These are phyloP conservation scores for Atta texana DNA, from an alignment of 1,140 invertebrate genomes.

Conservation along the genomic window DNA sequence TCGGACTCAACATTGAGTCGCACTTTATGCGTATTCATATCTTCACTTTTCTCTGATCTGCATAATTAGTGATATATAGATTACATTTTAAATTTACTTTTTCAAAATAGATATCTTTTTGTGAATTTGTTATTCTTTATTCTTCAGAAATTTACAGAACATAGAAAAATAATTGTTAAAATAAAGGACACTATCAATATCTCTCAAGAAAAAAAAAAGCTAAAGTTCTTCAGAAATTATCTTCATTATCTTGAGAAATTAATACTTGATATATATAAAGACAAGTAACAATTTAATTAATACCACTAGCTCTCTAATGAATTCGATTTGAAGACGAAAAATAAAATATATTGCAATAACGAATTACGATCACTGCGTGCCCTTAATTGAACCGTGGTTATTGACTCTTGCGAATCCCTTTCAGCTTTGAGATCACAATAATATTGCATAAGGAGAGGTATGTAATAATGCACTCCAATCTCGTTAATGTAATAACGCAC, in stretches of 20 bases:
- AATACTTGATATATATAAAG: not conserved
- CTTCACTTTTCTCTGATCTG: slow-evolving; percentile 90
- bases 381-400: not conserved
- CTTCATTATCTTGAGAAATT: slow-evolving; percentile 6
- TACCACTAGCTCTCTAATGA: not conserved
- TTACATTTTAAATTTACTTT: not conserved
- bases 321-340: not conserved
- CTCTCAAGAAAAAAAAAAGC: not conserved
- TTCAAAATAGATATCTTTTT: not conserved
- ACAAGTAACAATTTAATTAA: not conserved
- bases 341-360: not conserved
- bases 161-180: not conserved
- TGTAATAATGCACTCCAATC: slow-evolving; percentile 8
- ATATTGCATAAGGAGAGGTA: not conserved
- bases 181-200: not conserved
- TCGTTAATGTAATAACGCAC: slow-evolving; percentile 25
- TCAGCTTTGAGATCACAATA: not conserved
- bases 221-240: not conserved
- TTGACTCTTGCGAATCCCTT: not conserved
- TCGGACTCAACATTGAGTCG: slow-evolving; percentile 87
- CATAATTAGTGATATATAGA: slow-evolving; percentile 21
- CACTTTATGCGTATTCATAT: slow-evolving; percentile 91
- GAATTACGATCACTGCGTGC: not conserved
- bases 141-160: not conserved
- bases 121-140: not conserved